Base-by-base conservation (phyloP, 2,888 invertebrate species). In the Lasioglossum villosulum region DNA sequence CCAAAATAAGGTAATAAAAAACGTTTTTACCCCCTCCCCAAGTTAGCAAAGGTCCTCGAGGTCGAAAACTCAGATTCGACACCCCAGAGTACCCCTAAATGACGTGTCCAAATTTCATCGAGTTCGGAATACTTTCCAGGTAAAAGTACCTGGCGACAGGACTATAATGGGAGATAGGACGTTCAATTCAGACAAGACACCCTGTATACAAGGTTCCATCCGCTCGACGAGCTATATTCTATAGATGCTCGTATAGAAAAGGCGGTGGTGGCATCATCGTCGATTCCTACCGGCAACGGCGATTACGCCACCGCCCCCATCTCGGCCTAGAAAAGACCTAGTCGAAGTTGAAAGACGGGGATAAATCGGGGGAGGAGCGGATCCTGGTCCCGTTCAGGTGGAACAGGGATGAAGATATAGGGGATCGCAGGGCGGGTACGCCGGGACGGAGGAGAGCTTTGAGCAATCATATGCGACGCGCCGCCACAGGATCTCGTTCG, bases 401-500 rank as follows among this genome's bases (percentile, higher is more conserved):
- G 19, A 30, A 30, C 63, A 63, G 63, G 30, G 30, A 63, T 6
- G 63, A 30, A 63, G 30, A 30, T 30, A 63, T 63, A 30, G 19
- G 16, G 59, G 27, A 23, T 52, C 23, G 52, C n/a, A 10, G 56
- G 12, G n/a, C 56, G n/a, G n/a, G 10, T n/a, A 42, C 45, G 23
- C 71, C 39, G 5, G 30, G 6, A 59, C 66, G 42, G 59, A 74
- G 63, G 19, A 78, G 84, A 84, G 89, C 90, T 91, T 92, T 91
- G 91, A 91, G 90, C 92, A 92, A 92, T 92, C 92, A 91, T 90
- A 92, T 88, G 91, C 91, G 90, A 91, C 19, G 63, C 85, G 27
- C 59, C 48, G 68, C 52, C 70, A 52, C 71, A 74, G 78, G 88
- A 83, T 90, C 88, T 75, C 87, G 75, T 83, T 82, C 81, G 89